phyloP scores from a whole-genome alignment of 2,113 vertebrate species.

The Piliocolobus tephrosceles region DNA sequence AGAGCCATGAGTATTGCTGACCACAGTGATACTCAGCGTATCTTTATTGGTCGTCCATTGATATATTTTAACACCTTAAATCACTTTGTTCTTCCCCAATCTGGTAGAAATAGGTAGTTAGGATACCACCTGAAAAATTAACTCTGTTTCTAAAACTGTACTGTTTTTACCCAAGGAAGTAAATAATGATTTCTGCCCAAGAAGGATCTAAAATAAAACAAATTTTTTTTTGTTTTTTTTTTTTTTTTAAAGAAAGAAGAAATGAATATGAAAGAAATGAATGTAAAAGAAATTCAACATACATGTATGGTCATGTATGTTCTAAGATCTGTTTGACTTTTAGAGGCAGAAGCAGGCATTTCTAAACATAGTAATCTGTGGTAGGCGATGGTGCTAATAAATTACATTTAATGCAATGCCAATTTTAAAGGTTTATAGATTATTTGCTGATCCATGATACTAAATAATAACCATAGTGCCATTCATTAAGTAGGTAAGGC shows the following conservation, averaged over 20 bases:
- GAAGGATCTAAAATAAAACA: not conserved
- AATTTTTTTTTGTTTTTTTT: not conserved
- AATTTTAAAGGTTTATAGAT: not conserved
- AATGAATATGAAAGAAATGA: not conserved
- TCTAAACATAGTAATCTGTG: slow-evolving; percentile 23
- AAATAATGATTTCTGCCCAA: slow-evolving; percentile 5
- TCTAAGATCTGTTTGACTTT: slow-evolving; percentile 35
- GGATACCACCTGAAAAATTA: not conserved
- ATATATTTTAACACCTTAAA: slow-evolving; percentile 14
- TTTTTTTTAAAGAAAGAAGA: not conserved
- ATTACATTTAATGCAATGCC: not conserved
- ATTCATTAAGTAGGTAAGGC: slow-evolving; percentile 17
- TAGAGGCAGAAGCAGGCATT: not conserved
- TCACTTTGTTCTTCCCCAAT: not conserved
- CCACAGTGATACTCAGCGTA: not conserved
- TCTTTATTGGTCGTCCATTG: not conserved
- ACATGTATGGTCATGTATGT: not conserved
- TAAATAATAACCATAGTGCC: not conserved
- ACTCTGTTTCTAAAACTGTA: slow-evolving; percentile 32
- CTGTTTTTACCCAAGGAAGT: not conserved
- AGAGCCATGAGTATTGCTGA: not conserved
- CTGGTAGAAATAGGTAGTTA: not conserved
- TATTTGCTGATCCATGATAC: not conserved
- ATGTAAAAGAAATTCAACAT: not conserved
- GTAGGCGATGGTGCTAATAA: not conserved